phyloP scores from a whole-genome alignment of 2,888 invertebrate species.

The Pristionchus fissidentatus region DNA sequence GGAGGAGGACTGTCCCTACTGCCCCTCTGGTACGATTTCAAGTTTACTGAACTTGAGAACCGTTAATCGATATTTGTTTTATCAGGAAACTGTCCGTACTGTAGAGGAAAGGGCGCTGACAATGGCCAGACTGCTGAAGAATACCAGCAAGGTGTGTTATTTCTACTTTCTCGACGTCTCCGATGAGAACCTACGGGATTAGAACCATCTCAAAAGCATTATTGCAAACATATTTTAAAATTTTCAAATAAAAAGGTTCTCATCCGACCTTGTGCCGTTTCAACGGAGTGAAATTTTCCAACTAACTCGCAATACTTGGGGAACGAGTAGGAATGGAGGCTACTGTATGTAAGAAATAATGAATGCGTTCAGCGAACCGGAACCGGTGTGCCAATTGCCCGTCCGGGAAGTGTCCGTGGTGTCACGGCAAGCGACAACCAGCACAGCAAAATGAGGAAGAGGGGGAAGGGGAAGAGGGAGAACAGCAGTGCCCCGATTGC shows the following conservation, averaged over 20 bases:
- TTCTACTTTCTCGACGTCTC: background rate
- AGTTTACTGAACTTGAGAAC: background rate
- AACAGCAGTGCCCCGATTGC: slow-evolving; percentile 39
- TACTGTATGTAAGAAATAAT: background rate
- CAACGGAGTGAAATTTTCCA: no score
- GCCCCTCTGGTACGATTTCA: slow-evolving; percentile 45
- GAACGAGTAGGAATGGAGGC: no score
- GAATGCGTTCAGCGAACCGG: background rate
- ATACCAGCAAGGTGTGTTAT: slow-evolving; percentile 1
- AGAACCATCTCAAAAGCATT: background rate
- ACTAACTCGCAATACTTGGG: no score
- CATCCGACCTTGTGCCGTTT: no score
- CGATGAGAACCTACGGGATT: background rate
- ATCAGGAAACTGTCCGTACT: slow-evolving; percentile 47
- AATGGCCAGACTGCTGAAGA: slow-evolving; percentile 24
- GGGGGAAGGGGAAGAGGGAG: background rate
- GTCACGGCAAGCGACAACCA: slow-evolving; percentile 25
- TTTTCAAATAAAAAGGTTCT: no score
- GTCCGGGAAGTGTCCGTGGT: slow-evolving; percentile 48
- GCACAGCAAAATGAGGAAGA: background rate
- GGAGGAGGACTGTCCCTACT: slow-evolving; percentile 35
- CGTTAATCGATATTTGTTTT: background rate
- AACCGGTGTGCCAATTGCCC: slow-evolving; percentile 43
- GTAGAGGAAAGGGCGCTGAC: slow-evolving; percentile 15
- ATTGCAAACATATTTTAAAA: no score